Conservation (phyloP, 2,888 invertebrate species). For the Latrodectus elegans region DNA sequence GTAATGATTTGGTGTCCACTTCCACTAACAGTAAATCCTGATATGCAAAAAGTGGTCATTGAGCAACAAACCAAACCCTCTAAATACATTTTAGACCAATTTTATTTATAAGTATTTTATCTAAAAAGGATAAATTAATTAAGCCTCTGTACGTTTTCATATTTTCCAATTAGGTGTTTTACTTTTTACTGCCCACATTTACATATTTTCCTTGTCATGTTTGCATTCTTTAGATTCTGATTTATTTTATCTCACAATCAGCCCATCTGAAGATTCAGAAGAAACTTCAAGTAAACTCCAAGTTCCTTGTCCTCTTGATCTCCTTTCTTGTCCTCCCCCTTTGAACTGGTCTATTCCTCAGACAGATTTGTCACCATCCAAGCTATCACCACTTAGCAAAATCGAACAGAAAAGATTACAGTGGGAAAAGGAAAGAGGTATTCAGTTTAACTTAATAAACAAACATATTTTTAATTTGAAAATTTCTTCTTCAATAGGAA, state of each 20-base stretch:
- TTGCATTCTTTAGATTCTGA: neutral
- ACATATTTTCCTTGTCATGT: too few relatives aligned
- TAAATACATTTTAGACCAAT: too few relatives aligned
- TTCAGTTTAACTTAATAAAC: neutral
- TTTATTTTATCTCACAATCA: neutral
- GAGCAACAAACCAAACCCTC: too few relatives aligned
- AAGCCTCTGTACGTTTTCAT: too few relatives aligned
- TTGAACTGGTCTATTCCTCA: conserved; percentile 48
- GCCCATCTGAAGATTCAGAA: neutral
- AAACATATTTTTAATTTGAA: neutral
- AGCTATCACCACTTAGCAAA: conserved; percentile 72
- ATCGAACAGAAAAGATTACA: conserved; percentile 92
- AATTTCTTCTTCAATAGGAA: neutral
- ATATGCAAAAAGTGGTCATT: too few relatives aligned
- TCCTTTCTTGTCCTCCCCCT: conserved; percentile 43
- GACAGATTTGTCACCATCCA: conserved; percentile 46
- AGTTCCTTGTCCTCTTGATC: conserved; percentile 61
- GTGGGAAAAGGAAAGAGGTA: conserved; percentile 95
- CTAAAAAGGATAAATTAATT: too few relatives aligned
- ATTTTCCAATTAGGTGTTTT: too few relatives aligned
- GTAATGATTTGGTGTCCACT: too few relatives aligned
- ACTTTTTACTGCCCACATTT: too few relatives aligned
- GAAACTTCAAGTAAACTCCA: conserved; percentile 17
- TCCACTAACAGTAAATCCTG: too few relatives aligned
- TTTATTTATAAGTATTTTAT: too few relatives aligned